Base-by-base conservation (phyloP, 2,113 vertebrate genomes). In the Leptodactylus fuscus region DNA sequence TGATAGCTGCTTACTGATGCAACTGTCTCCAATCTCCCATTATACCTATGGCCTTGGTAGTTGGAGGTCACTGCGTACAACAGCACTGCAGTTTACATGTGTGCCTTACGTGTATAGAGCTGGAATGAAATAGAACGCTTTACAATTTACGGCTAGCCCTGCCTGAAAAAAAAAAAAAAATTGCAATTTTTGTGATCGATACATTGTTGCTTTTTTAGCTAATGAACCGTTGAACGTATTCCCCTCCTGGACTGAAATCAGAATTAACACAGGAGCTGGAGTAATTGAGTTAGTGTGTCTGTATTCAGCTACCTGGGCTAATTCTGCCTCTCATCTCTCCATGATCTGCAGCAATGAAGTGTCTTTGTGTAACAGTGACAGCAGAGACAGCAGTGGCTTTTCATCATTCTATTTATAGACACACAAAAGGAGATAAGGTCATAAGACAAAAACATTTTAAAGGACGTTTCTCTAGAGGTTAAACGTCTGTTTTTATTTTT, bases 251-350 rank as follows among this genome's bases (percentile, higher is more conserved):
- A 81, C 77, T 78, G 87, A 83, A 87, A 88, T 89, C 82, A 81
- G 81, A 87, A 88, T 89, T 85, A 83, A 89, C 87, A 90, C 84
- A 87, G 81, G 89, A 88, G 89, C 89, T 88, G 87, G 55, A 38
- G 81, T 89, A 87, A 90, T 75, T 91, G 88, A 88, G 87, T 85
- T 88, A 53, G 0, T 88, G 71, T 27, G 87, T 85, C 85, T 51
- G 87, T 87, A 87, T 75, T 83, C 87, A 89, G 87, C 89, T 88
- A 87, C 69, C 62, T 67, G 55, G 69, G 83, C 82, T 89, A 87
- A 89, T 94, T 90, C 86, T 15, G 82, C 75, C 87, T 90, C 90
- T 90, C 84, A 85, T 89, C 88, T 89, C 87, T 89, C 88, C 76
- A 3, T 88, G 83, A 89, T 82, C 5, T 70, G 41, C 55, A 70